Conservation (phyloP, 2,888 invertebrate species). For the Amitus sp. region DNA sequence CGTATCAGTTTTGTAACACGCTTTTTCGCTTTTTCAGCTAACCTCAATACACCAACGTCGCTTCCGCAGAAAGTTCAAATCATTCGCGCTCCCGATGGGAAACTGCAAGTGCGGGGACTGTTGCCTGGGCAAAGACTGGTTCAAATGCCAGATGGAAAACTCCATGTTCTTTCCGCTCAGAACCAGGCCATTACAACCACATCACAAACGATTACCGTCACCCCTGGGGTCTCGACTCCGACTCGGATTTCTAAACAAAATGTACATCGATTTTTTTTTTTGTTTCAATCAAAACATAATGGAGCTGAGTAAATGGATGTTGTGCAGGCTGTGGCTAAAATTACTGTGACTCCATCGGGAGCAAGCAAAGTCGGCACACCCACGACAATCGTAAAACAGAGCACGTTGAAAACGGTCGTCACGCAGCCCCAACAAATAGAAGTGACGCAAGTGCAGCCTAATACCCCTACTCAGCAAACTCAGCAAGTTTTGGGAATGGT, state of each 20-base stretch:
- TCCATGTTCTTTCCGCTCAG: conserved; percentile 75
- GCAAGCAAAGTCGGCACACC: conserved; percentile 41
- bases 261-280: neutral
- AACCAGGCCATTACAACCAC: conserved; percentile 65
- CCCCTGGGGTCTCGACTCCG: conserved; percentile 21
- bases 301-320: neutral
- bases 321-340: conserved; percentile 30
- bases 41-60: conserved; percentile 57
- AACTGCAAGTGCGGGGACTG: conserved; percentile 89
- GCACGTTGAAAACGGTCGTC: conserved; percentile 57
- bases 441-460: conserved; percentile 54
- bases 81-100: conserved; percentile 89
- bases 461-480: conserved; percentile 42
- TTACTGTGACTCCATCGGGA: conserved; percentile 40
- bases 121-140: conserved; percentile 93
- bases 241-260: conserved; percentile 16
- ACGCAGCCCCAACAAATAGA: conserved; percentile 41
- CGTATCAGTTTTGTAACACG: too few relatives aligned
- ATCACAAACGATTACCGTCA: conserved; percentile 26
- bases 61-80: conserved; percentile 87
- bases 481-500: conserved; percentile 46
- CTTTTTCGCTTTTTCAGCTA: conserved; percentile 28
- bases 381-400: conserved; percentile 46
- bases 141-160: conserved; percentile 92
- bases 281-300: neutral